Evolutionary conservation across 2,113 vertebrate species (phyloP).

Genomic region (Tamias sibiricus): DNA sequence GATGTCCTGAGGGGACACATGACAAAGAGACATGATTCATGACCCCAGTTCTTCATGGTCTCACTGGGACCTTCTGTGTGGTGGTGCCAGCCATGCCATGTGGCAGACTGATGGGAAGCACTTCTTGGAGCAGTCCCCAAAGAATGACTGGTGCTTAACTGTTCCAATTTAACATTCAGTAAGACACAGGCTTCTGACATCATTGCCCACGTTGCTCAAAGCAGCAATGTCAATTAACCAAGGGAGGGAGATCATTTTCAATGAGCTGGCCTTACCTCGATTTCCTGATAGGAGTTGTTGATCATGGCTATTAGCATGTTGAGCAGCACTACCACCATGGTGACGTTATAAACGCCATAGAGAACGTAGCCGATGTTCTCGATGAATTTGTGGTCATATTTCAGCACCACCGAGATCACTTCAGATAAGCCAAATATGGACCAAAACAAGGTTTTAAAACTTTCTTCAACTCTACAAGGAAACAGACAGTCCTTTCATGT

Average conservation of each 20-base stretch:
- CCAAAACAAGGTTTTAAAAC: conserved; percentile 99
- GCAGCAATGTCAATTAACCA: background rate
- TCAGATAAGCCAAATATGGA: conserved; percentile 98
- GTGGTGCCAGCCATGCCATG: background rate
- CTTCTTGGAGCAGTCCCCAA: background rate
- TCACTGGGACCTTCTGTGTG: background rate
- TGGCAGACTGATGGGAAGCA: background rate
- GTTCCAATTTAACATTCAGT: background rate
- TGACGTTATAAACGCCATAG: conserved; percentile 98
- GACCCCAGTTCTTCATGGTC: background rate
- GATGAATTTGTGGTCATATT: conserved; percentile 98
- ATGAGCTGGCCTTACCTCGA: conserved; percentile 91
- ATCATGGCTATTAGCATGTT: conserved; percentile 99
- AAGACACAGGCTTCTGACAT: background rate
- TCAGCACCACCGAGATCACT: conserved; percentile 98
- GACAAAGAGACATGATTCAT: background rate
- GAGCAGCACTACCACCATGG: conserved; percentile 98
- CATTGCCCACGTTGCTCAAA: background rate
- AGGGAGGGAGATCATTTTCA: background rate
- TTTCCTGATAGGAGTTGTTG: conserved; percentile 99
- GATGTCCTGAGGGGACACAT: background rate
- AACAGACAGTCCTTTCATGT: conserved; percentile 64
- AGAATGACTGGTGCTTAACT: background rate
- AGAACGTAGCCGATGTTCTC: conserved; percentile 99
- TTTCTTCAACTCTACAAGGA: conserved; percentile 96